Evolutionary conservation across 2,113 vertebrate genomes (phyloP), one percentile per base, ranked within the genome.

Genomic region (Lasiurus borealis): DNA sequence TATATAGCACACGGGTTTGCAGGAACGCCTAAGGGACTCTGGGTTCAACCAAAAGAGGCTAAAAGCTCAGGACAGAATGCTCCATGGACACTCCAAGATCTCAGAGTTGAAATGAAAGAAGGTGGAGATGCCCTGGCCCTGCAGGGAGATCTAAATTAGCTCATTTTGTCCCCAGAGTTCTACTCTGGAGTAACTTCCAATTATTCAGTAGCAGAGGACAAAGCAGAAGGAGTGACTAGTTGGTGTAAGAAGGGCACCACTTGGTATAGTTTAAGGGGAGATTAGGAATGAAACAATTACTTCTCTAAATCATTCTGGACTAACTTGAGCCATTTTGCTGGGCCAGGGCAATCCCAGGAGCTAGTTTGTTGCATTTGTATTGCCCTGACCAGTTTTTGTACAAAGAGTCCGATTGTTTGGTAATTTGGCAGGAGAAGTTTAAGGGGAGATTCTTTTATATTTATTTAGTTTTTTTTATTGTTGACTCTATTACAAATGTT

Each of bases 361-460:
- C 72, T 77, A 88, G 68, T 90, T 90, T 94, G 34, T 48, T 72
- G n/a, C 87, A 88, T 83, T 86, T 88, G 93, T 92, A 78, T 71
- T 86, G 93, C 76, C 81, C 95, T 95, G 93, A 97, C 90, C 97
- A 97, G 95, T 68, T 97, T 95, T 95, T 91, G 57, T 69, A 97
- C 92, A 97, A 95, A 96, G 92, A 34, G 36, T 25, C 46, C 31
- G 88, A 90, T 85, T 97, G 95, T 97, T 97, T 95, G 62, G 36
- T 95, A 50, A 59, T 27, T 97, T 95, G 93, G 72, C 75, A 80
- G n/a, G n/a, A n/a, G 83, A 76, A 40, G 36, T 40, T 68, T 11
- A 3, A 29, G 5, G 27, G 48, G 50, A 90, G 64, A 69, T 46
- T 77, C 64, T 68, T n/a, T 68, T n/a, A 62, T 29, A 64, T 64